Percentiles rank a stretch among this genome's conserved stretches.
phyloP scores from a whole-genome alignment of 2,113 vertebrate genomes.

The Xiphophorus maculatus region DNA sequence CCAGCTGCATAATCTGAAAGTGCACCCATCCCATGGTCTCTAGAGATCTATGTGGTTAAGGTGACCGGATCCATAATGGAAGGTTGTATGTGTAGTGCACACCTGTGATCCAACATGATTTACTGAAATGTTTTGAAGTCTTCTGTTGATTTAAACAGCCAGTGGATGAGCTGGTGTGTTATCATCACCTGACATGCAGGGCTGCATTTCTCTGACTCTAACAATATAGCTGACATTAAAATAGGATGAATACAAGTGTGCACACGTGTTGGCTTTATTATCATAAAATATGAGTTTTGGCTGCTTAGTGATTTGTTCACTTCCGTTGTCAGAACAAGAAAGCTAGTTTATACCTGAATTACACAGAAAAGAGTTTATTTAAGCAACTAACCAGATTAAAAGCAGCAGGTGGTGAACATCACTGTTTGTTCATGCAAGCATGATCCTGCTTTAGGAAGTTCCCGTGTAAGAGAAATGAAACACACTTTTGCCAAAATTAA shows the following conservation, averaged over 20 bases:
- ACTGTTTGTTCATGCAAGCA: slow-evolving; percentile 18
- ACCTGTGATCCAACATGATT: not conserved
- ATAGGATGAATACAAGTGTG: not conserved
- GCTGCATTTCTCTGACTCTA: not conserved
- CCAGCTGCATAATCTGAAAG: not conserved
- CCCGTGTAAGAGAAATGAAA: not conserved
- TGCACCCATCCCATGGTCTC: not conserved
- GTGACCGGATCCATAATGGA: not conserved
- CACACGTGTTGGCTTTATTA: not conserved
- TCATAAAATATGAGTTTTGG: not conserved
- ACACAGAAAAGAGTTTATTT: not conserved
- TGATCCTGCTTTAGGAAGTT: slow-evolving; percentile 8
- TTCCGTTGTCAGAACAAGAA: too few relatives aligned
- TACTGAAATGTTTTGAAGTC: not conserved
- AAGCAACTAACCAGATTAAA: slow-evolving; percentile 8
- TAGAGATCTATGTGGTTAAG: not conserved
- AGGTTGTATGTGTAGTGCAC: not conserved
- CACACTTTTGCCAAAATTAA: slow-evolving; percentile 16
- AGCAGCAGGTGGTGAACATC: slow-evolving; percentile 14
- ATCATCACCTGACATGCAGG: not conserved
- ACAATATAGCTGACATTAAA: not conserved
- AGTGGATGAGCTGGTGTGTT: not conserved
- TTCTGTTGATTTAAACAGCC: not conserved
- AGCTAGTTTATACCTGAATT: too few relatives aligned
- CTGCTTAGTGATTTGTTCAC: not conserved